phyloP scores from a whole-genome alignment of 1,140 invertebrate genomes.

The Tetramorium simillimum region DNA sequence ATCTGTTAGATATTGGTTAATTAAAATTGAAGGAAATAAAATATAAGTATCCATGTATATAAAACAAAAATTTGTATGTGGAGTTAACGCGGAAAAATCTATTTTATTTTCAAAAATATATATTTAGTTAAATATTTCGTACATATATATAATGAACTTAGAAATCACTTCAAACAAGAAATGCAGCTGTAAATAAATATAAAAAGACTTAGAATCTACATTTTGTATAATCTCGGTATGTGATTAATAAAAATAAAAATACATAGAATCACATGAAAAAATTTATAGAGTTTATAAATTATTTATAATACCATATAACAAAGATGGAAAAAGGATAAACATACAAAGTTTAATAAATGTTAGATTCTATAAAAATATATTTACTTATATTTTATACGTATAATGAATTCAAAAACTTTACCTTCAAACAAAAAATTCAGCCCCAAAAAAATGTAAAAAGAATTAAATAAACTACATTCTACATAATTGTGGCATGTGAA shows the following conservation, averaged over 20 bases:
- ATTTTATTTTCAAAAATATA: background rate
- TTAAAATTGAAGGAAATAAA: background rate
- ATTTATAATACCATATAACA: no score
- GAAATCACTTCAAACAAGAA: no score
- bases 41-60: background rate
- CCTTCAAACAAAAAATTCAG: background rate
- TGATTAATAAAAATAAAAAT: no score
- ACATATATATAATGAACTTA: no score
- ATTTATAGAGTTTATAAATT: no score
- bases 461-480: slow-evolving; percentile 5
- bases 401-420: background rate
- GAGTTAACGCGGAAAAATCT: background rate
- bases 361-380: background rate
- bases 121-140: background rate
- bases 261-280: no score
- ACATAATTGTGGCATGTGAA: background rate
- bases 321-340: no score
- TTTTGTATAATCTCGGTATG: no score
- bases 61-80: background rate
- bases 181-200: no score
- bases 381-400: background rate
- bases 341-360: no score
- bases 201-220: no score
- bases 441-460: background rate
- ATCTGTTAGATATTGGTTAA: background rate